Percentiles rank a stretch among this genome's conserved stretches.
phyloP scores from a whole-genome alignment of 2,797 vertebrate genomes.

The Harpagifer antarcticus region DNA sequence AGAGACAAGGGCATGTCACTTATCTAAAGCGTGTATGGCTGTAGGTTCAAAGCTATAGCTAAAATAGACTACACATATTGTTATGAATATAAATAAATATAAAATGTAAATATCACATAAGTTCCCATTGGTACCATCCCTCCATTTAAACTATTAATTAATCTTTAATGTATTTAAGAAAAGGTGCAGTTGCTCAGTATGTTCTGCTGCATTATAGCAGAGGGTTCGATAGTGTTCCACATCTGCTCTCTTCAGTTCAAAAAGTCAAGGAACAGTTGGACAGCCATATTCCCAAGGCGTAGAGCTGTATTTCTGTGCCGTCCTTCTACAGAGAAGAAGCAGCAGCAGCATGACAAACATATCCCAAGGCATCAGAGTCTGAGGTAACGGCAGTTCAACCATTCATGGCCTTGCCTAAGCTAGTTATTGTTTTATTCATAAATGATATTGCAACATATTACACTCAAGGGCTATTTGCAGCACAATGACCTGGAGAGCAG shows the following conservation, averaged over 20 bases:
- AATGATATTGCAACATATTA: conserved; percentile 22
- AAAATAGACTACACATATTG: not conserved
- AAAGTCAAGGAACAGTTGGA: not conserved
- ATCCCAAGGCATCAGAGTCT: conserved; percentile 28
- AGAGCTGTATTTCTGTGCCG: conserved; percentile 4
- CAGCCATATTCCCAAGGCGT: not conserved
- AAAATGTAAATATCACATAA: not conserved
- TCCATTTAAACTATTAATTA: not conserved
- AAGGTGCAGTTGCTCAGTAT: not conserved
- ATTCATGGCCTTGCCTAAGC: conserved; percentile 21
- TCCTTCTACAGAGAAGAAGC: not conserved
- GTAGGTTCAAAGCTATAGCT: too few species aligned
- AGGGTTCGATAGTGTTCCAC: not conserved
- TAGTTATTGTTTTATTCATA: conserved; percentile 55
- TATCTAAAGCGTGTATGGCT: too few species aligned
- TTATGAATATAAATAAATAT: not conserved
- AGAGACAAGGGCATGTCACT: too few species aligned
- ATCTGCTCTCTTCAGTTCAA: not conserved
- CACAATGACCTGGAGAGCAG: conserved; percentile 22
- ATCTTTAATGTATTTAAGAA: not conserved
- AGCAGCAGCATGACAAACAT: conserved; percentile 13
- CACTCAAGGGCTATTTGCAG: conserved; percentile 32
- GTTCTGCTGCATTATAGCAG: not conserved
- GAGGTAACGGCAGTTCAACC: conserved; percentile 37
- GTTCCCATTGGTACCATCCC: not conserved